Conservation (phyloP, 1,140 invertebrate species). For the Zaprionus taronus region DNA sequence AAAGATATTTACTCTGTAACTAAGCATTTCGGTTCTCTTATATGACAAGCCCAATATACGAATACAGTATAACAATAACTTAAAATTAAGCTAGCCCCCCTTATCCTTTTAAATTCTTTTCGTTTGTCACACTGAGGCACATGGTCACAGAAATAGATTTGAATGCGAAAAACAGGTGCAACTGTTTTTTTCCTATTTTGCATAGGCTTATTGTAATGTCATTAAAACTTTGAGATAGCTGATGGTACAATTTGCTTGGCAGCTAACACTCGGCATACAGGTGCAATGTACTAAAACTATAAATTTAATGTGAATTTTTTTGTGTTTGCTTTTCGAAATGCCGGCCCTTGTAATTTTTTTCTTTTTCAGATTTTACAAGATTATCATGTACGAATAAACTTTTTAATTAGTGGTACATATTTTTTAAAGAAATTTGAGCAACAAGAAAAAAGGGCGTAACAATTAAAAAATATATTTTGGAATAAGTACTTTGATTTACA, state of each 20-base stretch:
- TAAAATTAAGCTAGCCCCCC: neutral
- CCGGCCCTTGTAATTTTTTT: neutral
- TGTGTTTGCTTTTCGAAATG: neutral
- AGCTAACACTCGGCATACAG: slow-evolving; percentile 45
- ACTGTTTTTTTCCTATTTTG: slow-evolving; percentile 34
- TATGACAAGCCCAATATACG: neutral
- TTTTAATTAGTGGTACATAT: neutral
- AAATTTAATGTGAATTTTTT: neutral
- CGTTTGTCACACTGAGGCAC: neutral
- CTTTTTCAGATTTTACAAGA: neutral
- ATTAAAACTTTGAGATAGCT: slow-evolving; percentile 16
- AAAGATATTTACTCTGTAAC: no score
- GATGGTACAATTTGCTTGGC: slow-evolving; percentile 17
- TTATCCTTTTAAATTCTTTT: neutral
- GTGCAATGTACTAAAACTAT: slow-evolving; percentile 26
- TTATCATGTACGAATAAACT: neutral
- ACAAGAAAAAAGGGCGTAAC: no score
- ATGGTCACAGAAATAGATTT: slow-evolving; percentile 16
- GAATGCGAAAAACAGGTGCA: slow-evolving; percentile 35
- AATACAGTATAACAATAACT: neutral
- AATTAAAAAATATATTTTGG: no score
- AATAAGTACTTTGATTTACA: no score
- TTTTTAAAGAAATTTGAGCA: no score
- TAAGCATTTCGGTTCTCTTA: no score
- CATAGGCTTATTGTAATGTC: slow-evolving; percentile 27